Base-by-base conservation (phyloP, 2,113 vertebrate species). In the Spizaetus ornatus region DNA sequence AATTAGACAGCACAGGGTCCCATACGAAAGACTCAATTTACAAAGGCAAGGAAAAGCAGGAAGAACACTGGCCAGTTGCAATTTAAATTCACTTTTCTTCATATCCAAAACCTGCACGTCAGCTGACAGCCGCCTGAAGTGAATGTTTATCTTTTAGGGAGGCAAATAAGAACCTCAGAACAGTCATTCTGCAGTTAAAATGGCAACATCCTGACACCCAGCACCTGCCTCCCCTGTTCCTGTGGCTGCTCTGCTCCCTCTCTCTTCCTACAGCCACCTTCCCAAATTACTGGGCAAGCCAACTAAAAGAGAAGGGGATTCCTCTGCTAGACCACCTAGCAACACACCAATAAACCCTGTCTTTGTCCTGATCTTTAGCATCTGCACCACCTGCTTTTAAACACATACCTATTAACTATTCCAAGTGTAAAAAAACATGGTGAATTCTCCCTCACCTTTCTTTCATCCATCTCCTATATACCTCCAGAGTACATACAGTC, bases 371-470 rank as follows among this genome's bases (percentile, higher is more conserved):
- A 84, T 34, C 59, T 42, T 70, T 16, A 62, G 9, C 19, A 86
- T 15, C 69, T 91, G 34, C 55, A 89, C 11, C 22, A 77, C 31
- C 7, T 78, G 27, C 77, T 86, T 84, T 73, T 48, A 84, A 82
- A 84, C 20, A 76, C 38, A 19, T 7, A 74, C 7, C n/a, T 32
- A 78, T 26, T 66, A 62, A 78, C 40, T 72, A 70, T n/a, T 65
- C 18, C 34, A 47, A 65, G 48, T 4, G 13, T 26, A 55, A 63
- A 63, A 65, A 65, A 17, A 45, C 2, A 2, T 0, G 0, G 40
- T 13, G 43, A 87, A 72, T 47, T 79, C 27, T 38, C 83, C 50
- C 52, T 85, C 58, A 82, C 26, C 19, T 76, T 52, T 70, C 48
- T 47, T 26, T 27, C 11, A 38, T 69, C 34, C 59, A 76, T 43